phyloP scores from a whole-genome alignment of 2,113 vertebrate genomes.

The Apus apus region DNA sequence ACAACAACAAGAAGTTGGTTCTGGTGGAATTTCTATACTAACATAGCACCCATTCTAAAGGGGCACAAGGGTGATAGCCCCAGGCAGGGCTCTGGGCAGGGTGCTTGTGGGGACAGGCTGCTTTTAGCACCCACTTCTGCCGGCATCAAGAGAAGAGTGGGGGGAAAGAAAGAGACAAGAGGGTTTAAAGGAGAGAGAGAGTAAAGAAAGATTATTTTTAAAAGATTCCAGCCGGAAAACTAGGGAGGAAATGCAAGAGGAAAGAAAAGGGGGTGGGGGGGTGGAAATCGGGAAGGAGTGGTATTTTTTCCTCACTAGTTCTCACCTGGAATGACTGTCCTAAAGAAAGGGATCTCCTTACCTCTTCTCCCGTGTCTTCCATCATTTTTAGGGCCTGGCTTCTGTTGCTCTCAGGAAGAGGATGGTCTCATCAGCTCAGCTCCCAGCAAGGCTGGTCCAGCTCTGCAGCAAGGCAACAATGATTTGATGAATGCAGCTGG shows the following conservation, averaged over 20 bases:
- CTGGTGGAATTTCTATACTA: constrained; percentile 9
- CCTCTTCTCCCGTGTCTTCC: not conserved
- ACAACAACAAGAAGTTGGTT: constrained; percentile 29
- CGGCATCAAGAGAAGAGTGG: not conserved
- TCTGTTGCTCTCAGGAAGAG: not conserved
- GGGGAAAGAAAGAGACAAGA: not conserved
- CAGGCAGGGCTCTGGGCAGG: not conserved
- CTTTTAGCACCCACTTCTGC: not conserved
- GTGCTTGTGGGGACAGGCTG: not conserved
- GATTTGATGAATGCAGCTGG: not conserved
- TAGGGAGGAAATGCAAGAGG: not conserved
- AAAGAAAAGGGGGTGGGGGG: not conserved
- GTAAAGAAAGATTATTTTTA: not conserved
- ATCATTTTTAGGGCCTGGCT: not conserved
- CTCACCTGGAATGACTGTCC: not conserved
- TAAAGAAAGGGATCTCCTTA: not conserved
- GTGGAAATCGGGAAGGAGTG: not conserved
- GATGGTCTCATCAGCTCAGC: not conserved
- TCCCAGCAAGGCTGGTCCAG: not conserved
- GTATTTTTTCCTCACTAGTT: not conserved
- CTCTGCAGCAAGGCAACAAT: not conserved
- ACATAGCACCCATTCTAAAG: not conserved
- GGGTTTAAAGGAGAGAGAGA: not conserved
- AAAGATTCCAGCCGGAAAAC: not conserved
- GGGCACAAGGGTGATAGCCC: not conserved